These are phyloP conservation scores for Crenuchus spilurus DNA, from an alignment of 2,797 vertebrate species.

Conservation along the genomic window DNA sequence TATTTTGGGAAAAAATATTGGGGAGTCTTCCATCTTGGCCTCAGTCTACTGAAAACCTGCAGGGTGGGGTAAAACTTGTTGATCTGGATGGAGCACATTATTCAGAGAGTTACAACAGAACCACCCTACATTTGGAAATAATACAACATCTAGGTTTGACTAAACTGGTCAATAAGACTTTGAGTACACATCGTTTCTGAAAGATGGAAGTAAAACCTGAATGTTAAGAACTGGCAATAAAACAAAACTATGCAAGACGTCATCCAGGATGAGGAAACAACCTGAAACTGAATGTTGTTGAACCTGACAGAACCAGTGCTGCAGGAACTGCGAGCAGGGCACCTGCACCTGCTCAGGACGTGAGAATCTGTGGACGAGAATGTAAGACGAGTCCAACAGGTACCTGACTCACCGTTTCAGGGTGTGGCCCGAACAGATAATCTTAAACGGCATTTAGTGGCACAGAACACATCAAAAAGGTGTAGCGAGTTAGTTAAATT, in stretches of 20 bases:
- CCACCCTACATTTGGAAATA: background rate
- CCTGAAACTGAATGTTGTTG: constrained; percentile 39
- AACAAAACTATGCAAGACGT: background rate
- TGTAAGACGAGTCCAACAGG: constrained; percentile 64
- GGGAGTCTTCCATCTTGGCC: background rate
- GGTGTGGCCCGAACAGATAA: constrained; percentile 62
- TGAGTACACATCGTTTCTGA: background rate
- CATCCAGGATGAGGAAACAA: background rate
- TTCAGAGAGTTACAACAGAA: background rate
- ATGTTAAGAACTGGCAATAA: background rate
- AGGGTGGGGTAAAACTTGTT: constrained; percentile 3
- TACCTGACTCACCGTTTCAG: constrained; percentile 64
- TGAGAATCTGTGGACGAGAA: constrained; percentile 25
- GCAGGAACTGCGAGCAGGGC: constrained; percentile 65
- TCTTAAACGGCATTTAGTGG: background rate
- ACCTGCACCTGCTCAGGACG: background rate
- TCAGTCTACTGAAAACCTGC: background rate
- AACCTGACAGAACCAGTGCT: constrained; percentile 62
- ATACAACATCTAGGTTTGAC: background rate
- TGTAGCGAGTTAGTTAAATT: background rate
- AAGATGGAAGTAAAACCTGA: background rate
- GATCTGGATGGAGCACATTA: background rate
- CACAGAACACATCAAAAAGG: background rate
- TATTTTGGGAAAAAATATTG: background rate
- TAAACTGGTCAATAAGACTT: background rate